Base-by-base conservation (phyloP, 2,888 invertebrate species). In the Diaphora mendica region DNA sequence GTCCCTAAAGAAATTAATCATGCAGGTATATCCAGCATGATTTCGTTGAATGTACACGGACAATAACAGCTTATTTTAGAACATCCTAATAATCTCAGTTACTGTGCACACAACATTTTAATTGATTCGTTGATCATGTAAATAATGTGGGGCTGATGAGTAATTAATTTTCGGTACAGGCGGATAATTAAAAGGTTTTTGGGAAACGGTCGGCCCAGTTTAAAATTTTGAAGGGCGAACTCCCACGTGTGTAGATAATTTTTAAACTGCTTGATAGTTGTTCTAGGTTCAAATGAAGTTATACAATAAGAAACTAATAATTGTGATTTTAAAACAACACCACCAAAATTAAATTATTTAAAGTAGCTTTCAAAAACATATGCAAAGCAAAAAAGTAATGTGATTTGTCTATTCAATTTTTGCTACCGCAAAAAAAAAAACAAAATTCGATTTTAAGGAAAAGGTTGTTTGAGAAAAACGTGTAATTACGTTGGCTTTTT, bases 111-210 rank as follows among this genome's bases (percentile, higher is more conserved):
- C 67, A 72, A 66, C 26, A 44, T 62, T 72, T 23, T 68, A 72
- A 72, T 72, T 62, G 62, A 65, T 67, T 62, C 72, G 39, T n/a
- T 67, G 35, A 66, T 68, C 35, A 35, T 15, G 68, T 55, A 68
- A 68, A 68, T 68, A 68, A 68, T 39, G 68, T 68, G 9, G 55
- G 17, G 11, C 23, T 65, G 64, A 71, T 64, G 64, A 30, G 33
- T 48, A 64, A 72, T 64, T 68, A 64, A 51, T 64, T 72, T 72
- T 72, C 8, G 26, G 9, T n/a, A n/a, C 26, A 51, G 2, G 8
- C 39, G 13, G 15, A 48, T 64, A 68, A 35, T 68, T 68, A 64
- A 51, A 17, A 33, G 42, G 66, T 72, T 67, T 71, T 42, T 30
- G 23, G 4, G 33, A 23, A 33, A 20, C 23, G 44, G 5, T 48